A percentile compares a stretch with the other conserved stretches of the same genome.
phyloP scores from a whole-genome alignment of 2,888 invertebrate species.

The Chouioia cunea region DNA sequence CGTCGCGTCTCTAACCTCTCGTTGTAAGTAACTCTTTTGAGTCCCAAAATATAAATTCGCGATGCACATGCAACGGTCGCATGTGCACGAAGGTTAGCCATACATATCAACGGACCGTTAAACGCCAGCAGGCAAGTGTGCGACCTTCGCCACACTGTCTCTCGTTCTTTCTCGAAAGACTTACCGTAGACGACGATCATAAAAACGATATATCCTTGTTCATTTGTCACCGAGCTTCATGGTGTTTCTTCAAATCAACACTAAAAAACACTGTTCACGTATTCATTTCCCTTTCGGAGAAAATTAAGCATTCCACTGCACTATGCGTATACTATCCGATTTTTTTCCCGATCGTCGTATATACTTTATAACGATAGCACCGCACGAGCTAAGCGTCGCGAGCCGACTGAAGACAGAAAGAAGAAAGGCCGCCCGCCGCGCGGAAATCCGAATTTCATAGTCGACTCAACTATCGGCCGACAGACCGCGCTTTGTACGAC shows the following conservation, averaged over 20 bases:
- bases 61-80: background rate
- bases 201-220: too few species aligned
- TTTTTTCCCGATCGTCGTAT: too few species aligned
- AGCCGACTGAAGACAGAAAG: conserved; percentile 35
- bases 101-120: conserved; percentile 34
- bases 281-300: too few species aligned
- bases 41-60: background rate
- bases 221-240: too few species aligned
- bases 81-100: background rate
- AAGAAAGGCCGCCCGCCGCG: conserved; percentile 10
- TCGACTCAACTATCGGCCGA: conserved; percentile 16
- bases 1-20: background rate
- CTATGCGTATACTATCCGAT: too few species aligned
- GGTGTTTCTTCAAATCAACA: too few species aligned
- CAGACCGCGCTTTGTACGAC: background rate
- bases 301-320: too few species aligned
- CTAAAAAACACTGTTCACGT: too few species aligned
- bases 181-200: too few species aligned
- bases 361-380: background rate
- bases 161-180: conserved; percentile 13
- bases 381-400: conserved; percentile 40
- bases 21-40: conserved; percentile 3
- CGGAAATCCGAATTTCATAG: conserved; percentile 32
- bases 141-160: conserved; percentile 36
- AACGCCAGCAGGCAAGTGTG: conserved; percentile 37